These are phyloP conservation scores for Ceyx cyanopectus DNA, from an alignment of 2,113 vertebrate species.

Conservation along the genomic window DNA sequence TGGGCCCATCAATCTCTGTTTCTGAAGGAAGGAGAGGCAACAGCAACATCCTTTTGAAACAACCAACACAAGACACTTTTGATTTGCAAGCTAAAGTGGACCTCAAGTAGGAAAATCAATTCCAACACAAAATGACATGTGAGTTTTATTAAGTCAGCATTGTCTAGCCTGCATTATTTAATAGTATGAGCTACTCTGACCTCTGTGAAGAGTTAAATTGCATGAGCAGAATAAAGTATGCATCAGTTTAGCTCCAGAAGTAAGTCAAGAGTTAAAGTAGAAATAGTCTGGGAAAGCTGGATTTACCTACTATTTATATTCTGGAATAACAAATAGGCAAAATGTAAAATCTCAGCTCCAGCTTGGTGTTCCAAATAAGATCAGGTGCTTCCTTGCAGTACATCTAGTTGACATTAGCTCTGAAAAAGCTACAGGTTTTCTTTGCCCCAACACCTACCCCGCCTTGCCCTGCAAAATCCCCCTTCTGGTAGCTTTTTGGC, in stretches of 20 bases:
- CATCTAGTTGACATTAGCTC: neutral
- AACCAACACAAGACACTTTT: constrained; percentile 50
- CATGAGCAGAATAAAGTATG: constrained; percentile 33
- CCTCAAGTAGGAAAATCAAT: constrained; percentile 77
- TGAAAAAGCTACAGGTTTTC: neutral
- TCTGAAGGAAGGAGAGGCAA: constrained; percentile 55
- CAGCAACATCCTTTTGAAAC: constrained; percentile 38
- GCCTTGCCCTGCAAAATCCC: too few species aligned
- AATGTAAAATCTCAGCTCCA: neutral
- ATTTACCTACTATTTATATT: neutral
- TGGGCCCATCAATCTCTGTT: constrained; percentile 73
- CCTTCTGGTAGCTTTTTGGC: neutral
- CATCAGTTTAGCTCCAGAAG: neutral
- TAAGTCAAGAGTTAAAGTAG: neutral
- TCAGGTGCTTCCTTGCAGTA: neutral
- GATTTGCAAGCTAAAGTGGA: constrained; percentile 73
- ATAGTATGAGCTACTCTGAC: constrained; percentile 60
- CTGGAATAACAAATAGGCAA: neutral
- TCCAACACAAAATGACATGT: constrained; percentile 72
- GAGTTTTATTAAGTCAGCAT: constrained; percentile 76
- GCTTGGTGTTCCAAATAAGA: neutral
- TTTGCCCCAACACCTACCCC: too few species aligned
- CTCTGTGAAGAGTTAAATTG: constrained; percentile 72
- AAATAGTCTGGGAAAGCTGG: neutral
- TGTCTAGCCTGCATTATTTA: constrained; percentile 76